Conservation (phyloP, 2,888 invertebrate species). For the Brachylomia viminalis region DNA sequence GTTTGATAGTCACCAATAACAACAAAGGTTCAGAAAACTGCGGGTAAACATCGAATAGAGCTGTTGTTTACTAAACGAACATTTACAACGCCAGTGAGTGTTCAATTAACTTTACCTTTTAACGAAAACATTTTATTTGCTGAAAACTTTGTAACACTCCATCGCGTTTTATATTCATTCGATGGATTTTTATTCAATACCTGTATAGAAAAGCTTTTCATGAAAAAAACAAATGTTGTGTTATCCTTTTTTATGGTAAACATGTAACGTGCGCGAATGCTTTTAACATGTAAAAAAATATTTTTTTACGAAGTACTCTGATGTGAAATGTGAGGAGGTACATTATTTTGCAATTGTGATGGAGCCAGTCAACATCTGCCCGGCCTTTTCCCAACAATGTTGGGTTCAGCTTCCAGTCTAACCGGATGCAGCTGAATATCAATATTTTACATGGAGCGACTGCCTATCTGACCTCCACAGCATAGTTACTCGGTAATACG, state of each 20-base stretch:
- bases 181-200: conserved; percentile 47
- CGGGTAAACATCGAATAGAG: background rate
- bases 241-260: too few relatives aligned
- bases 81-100: conserved; percentile 1
- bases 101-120: background rate
- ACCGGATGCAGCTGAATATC: background rate
- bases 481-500: background rate
- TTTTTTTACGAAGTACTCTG: conserved; percentile 1
- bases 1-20: background rate
- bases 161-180: conserved; percentile 49
- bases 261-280: conserved; percentile 24
- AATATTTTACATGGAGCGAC: background rate
- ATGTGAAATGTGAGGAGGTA: conserved; percentile 19
- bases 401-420: background rate
- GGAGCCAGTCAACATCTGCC: background rate
- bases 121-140: conserved; percentile 34
- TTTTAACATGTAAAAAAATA: conserved; percentile 26
- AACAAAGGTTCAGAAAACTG: background rate
- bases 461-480: background rate
- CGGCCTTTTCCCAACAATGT: background rate
- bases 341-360: conserved; percentile 2
- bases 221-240: too few relatives aligned
- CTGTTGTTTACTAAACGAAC: conserved; percentile 9
- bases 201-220: conserved; percentile 31
- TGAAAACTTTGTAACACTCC: conserved; percentile 34